phyloP scores from a whole-genome alignment of 2,888 invertebrate genomes.

The Venusia cambrica region DNA sequence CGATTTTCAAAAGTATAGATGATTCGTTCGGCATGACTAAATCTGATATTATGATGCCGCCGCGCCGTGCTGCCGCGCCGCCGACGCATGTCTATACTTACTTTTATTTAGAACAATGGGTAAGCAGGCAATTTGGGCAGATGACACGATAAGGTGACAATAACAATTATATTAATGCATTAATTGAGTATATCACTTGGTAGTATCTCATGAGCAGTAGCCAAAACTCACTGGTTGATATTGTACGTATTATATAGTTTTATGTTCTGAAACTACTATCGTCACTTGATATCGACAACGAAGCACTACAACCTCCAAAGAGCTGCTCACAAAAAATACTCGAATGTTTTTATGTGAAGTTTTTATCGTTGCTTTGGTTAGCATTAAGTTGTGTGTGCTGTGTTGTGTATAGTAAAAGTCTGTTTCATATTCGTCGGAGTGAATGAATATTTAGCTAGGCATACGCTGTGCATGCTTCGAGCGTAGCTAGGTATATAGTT shows the following conservation, averaged over 20 bases:
- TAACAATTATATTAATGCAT: conserved; percentile 30
- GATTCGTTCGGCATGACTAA: conserved; percentile 54
- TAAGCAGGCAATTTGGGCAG: conserved; percentile 37
- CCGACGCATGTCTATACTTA: too few species aligned
- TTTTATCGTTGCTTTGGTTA: conserved; percentile 4
- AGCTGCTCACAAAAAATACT: conserved; percentile 6
- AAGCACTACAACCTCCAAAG: conserved; percentile 16
- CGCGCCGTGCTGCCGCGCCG: too few species aligned
- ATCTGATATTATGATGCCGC: conserved; percentile 18
- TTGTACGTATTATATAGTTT: background rate
- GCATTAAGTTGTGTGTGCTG: background rate
- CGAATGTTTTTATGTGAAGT: conserved; percentile 6
- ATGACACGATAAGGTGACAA: conserved; percentile 29
- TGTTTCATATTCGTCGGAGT: too few species aligned
- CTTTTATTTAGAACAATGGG: conserved; percentile 46
- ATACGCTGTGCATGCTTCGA: conserved; percentile 7
- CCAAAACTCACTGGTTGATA: conserved; percentile 3
- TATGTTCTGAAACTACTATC: conserved; percentile 9
- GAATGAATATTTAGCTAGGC: too few species aligned
- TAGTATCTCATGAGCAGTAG: conserved; percentile 1
- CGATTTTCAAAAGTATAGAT: conserved; percentile 30
- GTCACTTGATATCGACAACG: conserved; percentile 15
- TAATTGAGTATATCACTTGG: conserved; percentile 7
- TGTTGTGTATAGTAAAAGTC: background rate
- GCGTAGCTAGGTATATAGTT: too few species aligned